phyloP scores from a whole-genome alignment of 2,888 invertebrate species.

The Trichogramma evanescens region DNA sequence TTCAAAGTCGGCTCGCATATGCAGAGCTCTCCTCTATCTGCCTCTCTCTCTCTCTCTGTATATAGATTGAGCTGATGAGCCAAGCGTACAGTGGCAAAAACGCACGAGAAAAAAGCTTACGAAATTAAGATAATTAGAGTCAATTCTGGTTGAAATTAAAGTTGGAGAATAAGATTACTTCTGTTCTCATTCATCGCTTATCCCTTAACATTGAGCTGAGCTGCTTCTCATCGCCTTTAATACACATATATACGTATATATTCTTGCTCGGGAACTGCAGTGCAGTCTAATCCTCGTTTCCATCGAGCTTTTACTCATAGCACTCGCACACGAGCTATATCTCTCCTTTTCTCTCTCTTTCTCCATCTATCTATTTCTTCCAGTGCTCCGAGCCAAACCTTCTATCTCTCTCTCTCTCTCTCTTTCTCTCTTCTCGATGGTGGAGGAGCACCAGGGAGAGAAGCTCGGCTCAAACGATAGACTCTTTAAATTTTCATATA shows the following conservation, averaged over 20 bases:
- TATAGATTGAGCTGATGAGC: no score
- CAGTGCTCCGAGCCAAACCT: no score
- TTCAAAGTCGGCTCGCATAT: no score
- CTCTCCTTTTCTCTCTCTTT: not conserved
- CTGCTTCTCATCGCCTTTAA: not conserved
- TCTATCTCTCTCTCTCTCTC: no score
- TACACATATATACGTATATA: no score
- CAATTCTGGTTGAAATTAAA: conserved; percentile 29
- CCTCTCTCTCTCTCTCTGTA: conserved; percentile 5
- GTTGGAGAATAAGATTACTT: conserved; percentile 29
- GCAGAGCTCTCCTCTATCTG: no score
- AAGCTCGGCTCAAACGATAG: no score
- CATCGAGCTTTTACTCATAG: not conserved
- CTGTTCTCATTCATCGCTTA: conserved; percentile 16
- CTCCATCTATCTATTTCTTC: conserved; percentile 3
- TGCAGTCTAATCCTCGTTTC: conserved; percentile 1
- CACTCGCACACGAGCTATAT: not conserved
- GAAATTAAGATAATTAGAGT: conserved; percentile 31
- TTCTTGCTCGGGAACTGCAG: not conserved
- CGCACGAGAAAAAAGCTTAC: conserved; percentile 6
- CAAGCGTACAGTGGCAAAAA: no score
- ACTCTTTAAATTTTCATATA: no score
- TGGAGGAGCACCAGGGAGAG: no score
- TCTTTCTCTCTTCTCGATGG: no score
- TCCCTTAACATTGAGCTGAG: conserved; percentile 1